Evolutionary conservation across 2,888 invertebrate species (phyloP).

Genomic region (Euzophera pinguis): DNA sequence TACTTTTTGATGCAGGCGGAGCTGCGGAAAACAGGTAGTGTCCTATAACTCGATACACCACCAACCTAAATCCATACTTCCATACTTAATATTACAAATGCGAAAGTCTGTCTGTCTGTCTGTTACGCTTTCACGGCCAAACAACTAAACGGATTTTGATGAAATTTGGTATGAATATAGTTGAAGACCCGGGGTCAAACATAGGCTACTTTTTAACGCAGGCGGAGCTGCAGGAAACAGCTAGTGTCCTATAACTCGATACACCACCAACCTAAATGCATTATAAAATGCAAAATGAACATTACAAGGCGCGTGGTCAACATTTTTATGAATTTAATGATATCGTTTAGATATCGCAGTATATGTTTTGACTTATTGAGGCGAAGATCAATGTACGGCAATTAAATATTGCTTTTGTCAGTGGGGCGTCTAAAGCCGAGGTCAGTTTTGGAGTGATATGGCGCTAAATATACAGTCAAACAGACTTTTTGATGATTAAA

Average conservation of each 20-base stretch:
- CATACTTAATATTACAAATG: too few relatives aligned
- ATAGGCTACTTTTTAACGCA: too few relatives aligned
- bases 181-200: too few relatives aligned
- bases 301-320: background rate
- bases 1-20: too few relatives aligned
- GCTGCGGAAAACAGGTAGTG: too few relatives aligned
- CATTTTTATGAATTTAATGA: constrained; percentile 16
- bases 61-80: too few relatives aligned
- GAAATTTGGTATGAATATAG: too few relatives aligned
- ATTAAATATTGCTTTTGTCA: constrained; percentile 22
- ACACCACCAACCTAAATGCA: background rate
- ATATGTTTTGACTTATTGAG: constrained; percentile 18
- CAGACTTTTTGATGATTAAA: too few relatives aligned
- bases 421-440: constrained; percentile 7
- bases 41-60: too few relatives aligned
- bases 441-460: background rate
- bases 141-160: too few relatives aligned
- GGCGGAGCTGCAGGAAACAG: background rate
- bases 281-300: constrained; percentile 8
- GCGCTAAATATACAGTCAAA: background rate
- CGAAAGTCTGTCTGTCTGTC: too few relatives aligned
- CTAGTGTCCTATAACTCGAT: background rate
- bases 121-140: too few relatives aligned
- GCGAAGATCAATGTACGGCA: constrained; percentile 16
- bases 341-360: constrained; percentile 9